Conservation (phyloP, 2,888 invertebrate genomes). For the Diarsia dahlii region DNA sequence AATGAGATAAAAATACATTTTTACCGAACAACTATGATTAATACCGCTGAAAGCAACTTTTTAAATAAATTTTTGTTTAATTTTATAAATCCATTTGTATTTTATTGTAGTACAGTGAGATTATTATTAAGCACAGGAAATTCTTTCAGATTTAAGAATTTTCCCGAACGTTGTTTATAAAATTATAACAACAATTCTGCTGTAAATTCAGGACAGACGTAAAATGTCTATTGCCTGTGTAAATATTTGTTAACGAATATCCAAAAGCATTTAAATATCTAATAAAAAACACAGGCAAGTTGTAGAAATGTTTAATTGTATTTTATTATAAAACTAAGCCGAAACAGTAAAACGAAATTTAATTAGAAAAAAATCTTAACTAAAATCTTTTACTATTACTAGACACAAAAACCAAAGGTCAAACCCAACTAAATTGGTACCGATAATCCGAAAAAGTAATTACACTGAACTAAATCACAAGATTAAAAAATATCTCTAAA, state of each 20-base stretch:
- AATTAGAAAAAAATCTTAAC: neutral
- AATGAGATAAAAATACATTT: neutral
- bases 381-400: neutral
- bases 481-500: conserved; percentile 56
- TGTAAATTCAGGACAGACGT: neutral
- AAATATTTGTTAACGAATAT: neutral
- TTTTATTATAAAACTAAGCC: neutral
- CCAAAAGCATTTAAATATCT: neutral
- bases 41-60: neutral
- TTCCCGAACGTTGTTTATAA: neutral
- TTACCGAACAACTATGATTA: too few species aligned
- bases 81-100: too few species aligned
- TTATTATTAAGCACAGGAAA: too few species aligned
- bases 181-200: too few species aligned
- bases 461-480: conserved; percentile 44
- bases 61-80: neutral
- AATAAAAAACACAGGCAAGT: neutral
- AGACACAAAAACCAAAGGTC: conserved; percentile 10
- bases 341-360: neutral
- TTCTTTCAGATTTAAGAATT: neutral
- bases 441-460: conserved; percentile 58
- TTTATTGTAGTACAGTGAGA: neutral
- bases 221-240: neutral
- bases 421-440: conserved; percentile 23
- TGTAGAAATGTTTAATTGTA: neutral